Evolutionary conservation across 1,140 invertebrate genomes (phyloP).

Genomic region (Pygmarrhopalites habei): DNA sequence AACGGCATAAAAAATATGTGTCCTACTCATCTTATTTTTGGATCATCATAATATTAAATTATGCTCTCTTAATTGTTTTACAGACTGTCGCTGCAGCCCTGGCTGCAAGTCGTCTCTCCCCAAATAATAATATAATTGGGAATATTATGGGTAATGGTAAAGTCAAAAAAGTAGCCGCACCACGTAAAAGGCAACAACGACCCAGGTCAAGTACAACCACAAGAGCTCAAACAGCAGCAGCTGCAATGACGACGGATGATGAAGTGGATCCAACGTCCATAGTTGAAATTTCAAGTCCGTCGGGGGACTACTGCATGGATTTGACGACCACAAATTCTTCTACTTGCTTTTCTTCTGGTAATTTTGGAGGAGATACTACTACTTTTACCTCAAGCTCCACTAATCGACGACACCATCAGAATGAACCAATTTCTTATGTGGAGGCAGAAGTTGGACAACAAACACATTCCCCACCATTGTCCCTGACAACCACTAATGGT

Average conservation of each 20-base stretch:
- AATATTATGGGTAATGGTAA: background rate
- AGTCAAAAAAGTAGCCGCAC: background rate
- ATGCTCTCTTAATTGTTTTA: too few relatives aligned
- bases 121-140: slow-evolving; percentile 6
- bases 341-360: too few relatives aligned
- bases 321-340: slow-evolving; percentile 14
- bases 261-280: slow-evolving; percentile 36
- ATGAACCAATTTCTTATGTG: too few relatives aligned
- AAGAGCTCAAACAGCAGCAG: slow-evolving; percentile 18
- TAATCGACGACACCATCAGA: too few relatives aligned
- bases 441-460: too few relatives aligned
- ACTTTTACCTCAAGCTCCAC: too few relatives aligned
- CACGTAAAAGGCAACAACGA: slow-evolving; percentile 1
- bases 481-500: too few relatives aligned
- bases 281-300: slow-evolving; percentile 23
- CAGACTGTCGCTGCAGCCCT: slow-evolving; percentile 37
- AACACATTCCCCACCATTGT: too few relatives aligned
- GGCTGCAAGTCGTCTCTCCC: slow-evolving; percentile 21
- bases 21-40: too few relatives aligned
- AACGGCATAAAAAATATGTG: too few relatives aligned
- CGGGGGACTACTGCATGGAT: slow-evolving; percentile 16
- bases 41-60: too few relatives aligned
- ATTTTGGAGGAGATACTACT: too few relatives aligned
- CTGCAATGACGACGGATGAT: slow-evolving; percentile 15
- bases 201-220: slow-evolving; percentile 23